These are phyloP conservation scores for Gallinago solitaria DNA, from an alignment of 2,797 vertebrate genomes.

Conservation along the genomic window DNA sequence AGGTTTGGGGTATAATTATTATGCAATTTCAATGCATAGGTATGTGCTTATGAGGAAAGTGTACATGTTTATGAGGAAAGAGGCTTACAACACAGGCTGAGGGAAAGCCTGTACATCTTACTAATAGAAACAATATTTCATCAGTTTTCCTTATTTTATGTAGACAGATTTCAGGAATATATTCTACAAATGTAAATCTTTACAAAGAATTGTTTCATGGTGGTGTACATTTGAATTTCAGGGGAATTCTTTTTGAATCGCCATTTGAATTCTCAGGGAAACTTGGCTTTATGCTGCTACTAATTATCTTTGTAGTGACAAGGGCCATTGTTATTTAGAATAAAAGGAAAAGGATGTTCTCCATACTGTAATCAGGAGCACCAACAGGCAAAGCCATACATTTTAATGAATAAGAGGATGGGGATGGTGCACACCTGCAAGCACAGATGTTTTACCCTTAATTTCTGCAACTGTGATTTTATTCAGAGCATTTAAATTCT, in stretches of 20 bases:
- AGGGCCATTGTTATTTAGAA: neutral
- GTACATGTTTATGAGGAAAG: neutral
- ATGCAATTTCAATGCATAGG: neutral
- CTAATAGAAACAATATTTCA: neutral
- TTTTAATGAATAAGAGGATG: neutral
- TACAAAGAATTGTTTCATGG: neutral
- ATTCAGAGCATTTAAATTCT: neutral
- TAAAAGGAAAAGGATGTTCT: neutral
- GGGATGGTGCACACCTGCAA: neutral
- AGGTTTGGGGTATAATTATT: neutral
- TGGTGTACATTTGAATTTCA: neutral
- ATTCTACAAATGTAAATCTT: neutral
- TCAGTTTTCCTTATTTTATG: neutral
- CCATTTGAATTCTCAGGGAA: neutral
- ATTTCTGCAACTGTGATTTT: neutral
- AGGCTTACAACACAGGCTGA: neutral
- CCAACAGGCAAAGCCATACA: neutral
- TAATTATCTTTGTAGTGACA: neutral
- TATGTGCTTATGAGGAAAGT: neutral
- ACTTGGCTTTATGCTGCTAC: neutral
- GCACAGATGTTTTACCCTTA: neutral
- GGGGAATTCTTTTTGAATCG: no score
- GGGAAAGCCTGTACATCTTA: neutral
- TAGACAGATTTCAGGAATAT: neutral
- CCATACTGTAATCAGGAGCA: neutral